Evolutionary conservation across 1,140 invertebrate genomes (phyloP).

Genomic region (Elysia chlorotica): DNA sequence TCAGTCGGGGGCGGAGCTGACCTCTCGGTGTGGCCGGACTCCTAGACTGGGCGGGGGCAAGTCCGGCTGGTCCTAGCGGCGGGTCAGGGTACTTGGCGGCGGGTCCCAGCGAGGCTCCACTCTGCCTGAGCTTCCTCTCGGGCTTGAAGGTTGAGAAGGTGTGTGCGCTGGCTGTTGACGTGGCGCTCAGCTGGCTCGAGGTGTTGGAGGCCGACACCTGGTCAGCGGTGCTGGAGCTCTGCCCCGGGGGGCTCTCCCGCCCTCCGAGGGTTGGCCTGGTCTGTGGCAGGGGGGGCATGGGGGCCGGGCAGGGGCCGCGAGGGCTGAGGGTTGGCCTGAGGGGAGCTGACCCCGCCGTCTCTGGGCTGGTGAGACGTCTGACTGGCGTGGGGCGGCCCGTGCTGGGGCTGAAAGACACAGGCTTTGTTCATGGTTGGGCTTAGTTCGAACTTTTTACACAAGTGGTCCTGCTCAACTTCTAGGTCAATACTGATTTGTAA

Average conservation of each 20-base stretch:
- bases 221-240: constrained; percentile 41
- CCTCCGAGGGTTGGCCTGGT: no score
- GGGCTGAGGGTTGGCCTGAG: no score
- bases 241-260: constrained; percentile 50
- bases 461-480: no score
- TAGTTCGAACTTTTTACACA: no score
- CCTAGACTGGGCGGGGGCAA: no score
- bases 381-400: constrained; percentile 6
- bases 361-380: constrained; percentile 9
- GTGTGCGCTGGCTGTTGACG: not conserved
- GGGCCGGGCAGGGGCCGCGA: not conserved
- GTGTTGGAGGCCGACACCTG: constrained; percentile 28
- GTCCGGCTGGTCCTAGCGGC: no score
- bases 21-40: no score
- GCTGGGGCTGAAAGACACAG: constrained; percentile 11
- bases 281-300: not conserved
- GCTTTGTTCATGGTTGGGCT: no score
- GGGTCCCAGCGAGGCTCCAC: no score
- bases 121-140: constrained; percentile 2
- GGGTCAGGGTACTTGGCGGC: constrained; percentile 20
- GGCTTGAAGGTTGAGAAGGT: constrained; percentile 21
- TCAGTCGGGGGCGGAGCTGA: no score
- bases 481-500: no score
- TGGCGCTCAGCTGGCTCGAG: constrained; percentile 32
- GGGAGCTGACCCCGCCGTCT: no score